phyloP scores from a whole-genome alignment of 2,888 invertebrate species.

The Stenurella melanura region DNA sequence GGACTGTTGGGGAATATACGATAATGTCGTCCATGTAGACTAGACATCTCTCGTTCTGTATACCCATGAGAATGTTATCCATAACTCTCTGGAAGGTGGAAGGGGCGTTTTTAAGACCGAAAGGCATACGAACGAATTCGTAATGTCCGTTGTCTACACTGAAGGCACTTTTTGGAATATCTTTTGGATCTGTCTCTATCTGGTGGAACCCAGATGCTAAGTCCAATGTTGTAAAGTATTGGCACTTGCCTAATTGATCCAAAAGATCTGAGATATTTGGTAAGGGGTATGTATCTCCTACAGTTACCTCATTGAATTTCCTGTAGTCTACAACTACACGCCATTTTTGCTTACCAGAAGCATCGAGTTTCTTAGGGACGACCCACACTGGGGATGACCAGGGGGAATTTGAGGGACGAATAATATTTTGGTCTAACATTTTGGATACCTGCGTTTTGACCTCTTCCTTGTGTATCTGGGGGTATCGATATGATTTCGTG shows the following conservation, averaged over 20 bases:
- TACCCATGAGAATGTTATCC: neutral
- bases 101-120: neutral
- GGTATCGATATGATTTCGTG: neutral
- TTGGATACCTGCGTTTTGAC: too few species aligned
- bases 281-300: neutral
- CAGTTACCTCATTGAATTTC: neutral
- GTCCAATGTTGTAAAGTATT: neutral
- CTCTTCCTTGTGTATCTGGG: neutral
- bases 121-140: neutral
- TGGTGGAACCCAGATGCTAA: neutral
- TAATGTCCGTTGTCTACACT: neutral
- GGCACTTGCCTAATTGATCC: neutral
- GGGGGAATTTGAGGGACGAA: neutral
- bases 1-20: neutral
- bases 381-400: neutral
- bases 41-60: too few species aligned
- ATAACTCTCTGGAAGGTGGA: neutral
- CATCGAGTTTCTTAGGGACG: neutral
- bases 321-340: neutral
- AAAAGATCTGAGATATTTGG: neutral
- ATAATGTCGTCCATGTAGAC: neutral
- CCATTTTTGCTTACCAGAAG: constrained; percentile 6
- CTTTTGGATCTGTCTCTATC: neutral
- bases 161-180: neutral
- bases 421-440: neutral